Base-by-base conservation (phyloP, 92 coral and sea anemone genomes). In the Montipora capitata region DNA sequence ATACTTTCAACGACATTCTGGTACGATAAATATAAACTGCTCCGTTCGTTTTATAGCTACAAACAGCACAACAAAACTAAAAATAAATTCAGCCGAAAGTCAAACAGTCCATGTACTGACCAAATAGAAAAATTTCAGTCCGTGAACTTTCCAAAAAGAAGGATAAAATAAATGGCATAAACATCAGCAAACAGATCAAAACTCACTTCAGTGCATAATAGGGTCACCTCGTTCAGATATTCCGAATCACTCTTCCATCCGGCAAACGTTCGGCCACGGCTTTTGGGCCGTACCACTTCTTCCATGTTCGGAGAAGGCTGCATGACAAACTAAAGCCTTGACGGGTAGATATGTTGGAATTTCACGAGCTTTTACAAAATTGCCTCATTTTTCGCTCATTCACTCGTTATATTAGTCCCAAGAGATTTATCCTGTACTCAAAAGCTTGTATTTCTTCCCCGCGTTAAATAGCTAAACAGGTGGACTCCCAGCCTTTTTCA, bases 161-260 rank as follows among this genome's bases (percentile, higher is more conserved):
- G 45, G 16, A 70, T 39, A 39, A 54, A 68, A 48, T 35, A 40
- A 15, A 5, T 3, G 13, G 4, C 40, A 43, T 44, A 44, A 72
- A 72, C 16, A n/a, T 14, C 39, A 43, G 35, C 77, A 72, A 80
- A 11, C 45, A 79, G 51, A 67, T 35, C 14, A 49, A 10, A 11
- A 88, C 92, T 67, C 74, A 88, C 92, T 88, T 88, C 76, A 52
- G n/a, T 88, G 71, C 92, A 88, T n/a, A 56, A 48, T 77, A 88
- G 44, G 35, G 68, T 43, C 5, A 81, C 10, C 71, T 75, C 92
- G 48, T 43, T 62, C 42, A 88, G 45, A 70, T 88, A 88, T 4
- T 82, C 88, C 68, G 67, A 51, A 49, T 88, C 92, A 35, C 92
- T 88, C 56, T 54, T 58, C 92, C 92, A 88, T 3, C 92, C 92